Percentiles rank a stretch among this genome's conserved stretches.
phyloP scores from a whole-genome alignment of 2,113 vertebrate genomes.

The Stigmatopora argus region DNA sequence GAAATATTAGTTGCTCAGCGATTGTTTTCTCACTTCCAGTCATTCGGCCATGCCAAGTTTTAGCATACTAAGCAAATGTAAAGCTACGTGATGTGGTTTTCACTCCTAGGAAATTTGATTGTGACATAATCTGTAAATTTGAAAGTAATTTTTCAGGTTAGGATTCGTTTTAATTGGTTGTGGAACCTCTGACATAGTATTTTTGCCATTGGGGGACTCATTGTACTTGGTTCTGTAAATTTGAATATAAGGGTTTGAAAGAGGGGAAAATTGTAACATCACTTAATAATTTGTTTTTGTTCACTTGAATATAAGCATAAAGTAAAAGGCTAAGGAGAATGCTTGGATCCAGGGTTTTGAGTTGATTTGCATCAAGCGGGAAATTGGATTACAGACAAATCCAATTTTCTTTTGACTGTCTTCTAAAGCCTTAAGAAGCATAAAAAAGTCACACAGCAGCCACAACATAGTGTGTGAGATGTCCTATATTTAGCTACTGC shows the following conservation, averaged over 20 bases:
- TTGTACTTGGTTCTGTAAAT: neutral
- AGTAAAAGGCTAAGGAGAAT: constrained; percentile 47
- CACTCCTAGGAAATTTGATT: neutral
- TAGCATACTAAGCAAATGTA: neutral
- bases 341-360: constrained; percentile 46
- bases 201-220: neutral
- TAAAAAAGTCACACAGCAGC: constrained; percentile 23
- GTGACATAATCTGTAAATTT: neutral
- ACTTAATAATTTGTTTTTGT: constrained; percentile 25
- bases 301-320: constrained; percentile 27
- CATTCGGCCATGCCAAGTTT: constrained; percentile 25
- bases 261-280: neutral
- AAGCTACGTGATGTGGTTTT: neutral
- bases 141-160: neutral
- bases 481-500: neutral
- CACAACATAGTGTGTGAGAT: constrained; percentile 1
- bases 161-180: neutral
- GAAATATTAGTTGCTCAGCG: constrained; percentile 10
- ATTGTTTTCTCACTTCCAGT: constrained; percentile 25
- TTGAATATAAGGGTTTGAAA: neutral
- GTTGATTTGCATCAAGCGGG: constrained; percentile 58
- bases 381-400: constrained; percentile 68
- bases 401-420: constrained; percentile 55
- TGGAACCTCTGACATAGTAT: neutral
- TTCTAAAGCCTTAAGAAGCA: constrained; percentile 22